These are phyloP conservation scores for Nyctereutes procyonoides DNA, from an alignment of 2,113 vertebrate species.

Conservation along the genomic window DNA sequence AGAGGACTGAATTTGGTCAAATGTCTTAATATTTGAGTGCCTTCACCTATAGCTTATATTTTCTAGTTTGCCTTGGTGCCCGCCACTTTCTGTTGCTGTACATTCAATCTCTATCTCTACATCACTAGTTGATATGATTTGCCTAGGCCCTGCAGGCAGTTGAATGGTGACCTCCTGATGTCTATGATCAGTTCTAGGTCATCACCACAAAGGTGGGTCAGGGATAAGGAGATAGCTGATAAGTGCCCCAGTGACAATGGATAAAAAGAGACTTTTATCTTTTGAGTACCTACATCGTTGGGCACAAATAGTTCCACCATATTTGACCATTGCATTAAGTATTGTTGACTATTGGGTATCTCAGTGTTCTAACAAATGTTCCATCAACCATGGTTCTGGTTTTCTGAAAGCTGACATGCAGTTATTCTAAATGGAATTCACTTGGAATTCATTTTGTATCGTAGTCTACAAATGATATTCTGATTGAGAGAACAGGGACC, in stretches of 20 bases:
- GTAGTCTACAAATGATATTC: neutral
- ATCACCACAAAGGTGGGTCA: neutral
- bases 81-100: neutral
- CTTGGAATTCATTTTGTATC: neutral
- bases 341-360: neutral
- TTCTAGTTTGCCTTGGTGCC: constrained; percentile 20
- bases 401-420: neutral
- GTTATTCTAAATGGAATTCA: neutral
- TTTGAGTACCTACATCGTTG: neutral
- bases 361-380: neutral
- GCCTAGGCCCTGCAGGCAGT: neutral
- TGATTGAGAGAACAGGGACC: neutral
- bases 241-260: neutral
- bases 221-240: neutral
- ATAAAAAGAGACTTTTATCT: neutral
- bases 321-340: neutral
- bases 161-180: neutral
- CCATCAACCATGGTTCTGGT: neutral
- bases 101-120: neutral
- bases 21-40: constrained; percentile 44
- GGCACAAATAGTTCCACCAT: neutral
- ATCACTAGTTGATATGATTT: neutral
- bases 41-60: neutral
- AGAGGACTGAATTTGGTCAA: constrained; percentile 24
- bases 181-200: neutral